Conservation (phyloP, 2,888 invertebrate species). For the Sympetrum striolatum region DNA sequence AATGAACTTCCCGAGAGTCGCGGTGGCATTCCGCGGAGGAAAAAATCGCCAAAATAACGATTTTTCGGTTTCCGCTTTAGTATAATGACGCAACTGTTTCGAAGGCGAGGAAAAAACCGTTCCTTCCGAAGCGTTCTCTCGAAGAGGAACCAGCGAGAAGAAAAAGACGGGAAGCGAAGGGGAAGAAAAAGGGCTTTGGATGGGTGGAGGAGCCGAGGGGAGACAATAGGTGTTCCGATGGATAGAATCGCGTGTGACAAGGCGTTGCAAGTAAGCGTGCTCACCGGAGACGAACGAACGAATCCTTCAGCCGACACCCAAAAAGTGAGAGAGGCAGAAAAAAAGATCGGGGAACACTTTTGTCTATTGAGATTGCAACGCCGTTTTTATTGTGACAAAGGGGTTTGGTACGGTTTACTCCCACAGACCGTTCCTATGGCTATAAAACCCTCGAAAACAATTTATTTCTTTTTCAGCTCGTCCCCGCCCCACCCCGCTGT, state of each 20-base stretch:
- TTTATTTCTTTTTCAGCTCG: neutral
- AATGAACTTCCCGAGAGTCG: no score
- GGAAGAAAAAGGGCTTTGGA: neutral
- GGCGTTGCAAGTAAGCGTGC: neutral
- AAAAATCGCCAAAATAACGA: neutral
- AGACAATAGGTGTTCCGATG: neutral
- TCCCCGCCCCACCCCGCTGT: neutral
- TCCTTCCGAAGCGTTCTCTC: neutral
- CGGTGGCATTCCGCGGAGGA: no score
- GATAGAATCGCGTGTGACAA: neutral
- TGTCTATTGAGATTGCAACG: neutral
- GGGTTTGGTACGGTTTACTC: neutral
- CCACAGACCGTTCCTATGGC: constrained; percentile 6
- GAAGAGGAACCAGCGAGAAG: neutral
- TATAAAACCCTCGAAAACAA: constrained; percentile 26
- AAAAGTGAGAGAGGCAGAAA: neutral
- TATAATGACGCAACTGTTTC: neutral
- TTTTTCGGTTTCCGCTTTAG: neutral
- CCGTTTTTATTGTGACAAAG: constrained; percentile 11
- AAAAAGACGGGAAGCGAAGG: neutral
- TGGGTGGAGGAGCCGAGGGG: neutral
- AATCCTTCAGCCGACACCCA: constrained; percentile 30
- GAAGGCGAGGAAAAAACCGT: neutral
- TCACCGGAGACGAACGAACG: constrained; percentile 23
- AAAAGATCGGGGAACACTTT: neutral